Evolutionary conservation across 2,113 vertebrate genomes (phyloP), one percentile per base, ranked within the genome.

Genomic region (Apistogramma diplotaenia): DNA sequence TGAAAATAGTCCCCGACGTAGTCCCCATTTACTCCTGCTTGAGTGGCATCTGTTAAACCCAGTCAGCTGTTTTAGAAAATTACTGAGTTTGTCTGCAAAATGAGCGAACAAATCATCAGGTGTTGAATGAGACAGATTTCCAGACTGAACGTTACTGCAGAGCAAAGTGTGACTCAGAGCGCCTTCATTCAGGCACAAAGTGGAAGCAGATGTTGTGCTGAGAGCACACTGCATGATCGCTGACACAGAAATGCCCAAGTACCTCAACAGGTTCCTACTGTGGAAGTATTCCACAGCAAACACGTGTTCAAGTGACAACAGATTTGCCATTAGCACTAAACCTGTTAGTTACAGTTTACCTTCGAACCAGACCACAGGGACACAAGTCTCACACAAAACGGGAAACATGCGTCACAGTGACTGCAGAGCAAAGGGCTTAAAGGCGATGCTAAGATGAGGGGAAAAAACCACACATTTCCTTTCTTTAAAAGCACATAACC

Each of bases 331-430:
- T 73, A 54, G 13, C 16, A n/a, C 43, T 31, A 46, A 0, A 25
- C 25, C 2, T 0, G 29, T 53, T 55, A 54, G 70, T 73, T 54
- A 23, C 70, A 51, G 65, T 70, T 70, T 29, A 5, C 49, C 49
- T 54, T 54, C 29, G 33, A 16, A 10, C 29, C 12, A 3, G 13
- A 1, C 49, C 25, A 70, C 40, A 49, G 62, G 62, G 23, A 49
- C 46, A 0, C 43, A 46, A 46, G 43, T 46, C 15, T 46, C 43
- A 46, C 43, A 19, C 40, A 51, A 31, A 51, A 4, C 65, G 49
- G 25, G 25, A 70, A 51, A 70, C 1, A 11, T 8, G 10, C 0
- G 0, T 27, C 25, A 29, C 27, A 1, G 1, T 51, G 0, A 70
- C 19, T 10, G 18, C 1, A 29, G 6, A 27, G 0, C 16, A 29